A percentile compares a stretch with the other conserved stretches of the same genome.
Conservation (phyloP, 2,797 vertebrate species). For the Acanthurus tractus region DNA sequence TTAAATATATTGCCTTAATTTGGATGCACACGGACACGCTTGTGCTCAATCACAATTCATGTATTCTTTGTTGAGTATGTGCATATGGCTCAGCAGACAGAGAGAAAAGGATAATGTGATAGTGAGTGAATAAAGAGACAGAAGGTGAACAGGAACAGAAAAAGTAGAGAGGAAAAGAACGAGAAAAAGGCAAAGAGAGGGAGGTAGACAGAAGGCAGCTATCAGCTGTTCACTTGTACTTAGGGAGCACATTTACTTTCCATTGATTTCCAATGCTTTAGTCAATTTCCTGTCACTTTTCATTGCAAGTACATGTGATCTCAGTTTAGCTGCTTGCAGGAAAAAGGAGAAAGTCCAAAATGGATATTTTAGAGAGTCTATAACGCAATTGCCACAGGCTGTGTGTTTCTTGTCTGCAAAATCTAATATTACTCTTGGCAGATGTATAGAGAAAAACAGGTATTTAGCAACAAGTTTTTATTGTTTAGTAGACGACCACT, state of each 20-base stretch:
- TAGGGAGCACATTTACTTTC: slow-evolving; percentile 98
- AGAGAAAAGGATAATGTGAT: slow-evolving; percentile 55
- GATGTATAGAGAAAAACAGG: slow-evolving; percentile 36
- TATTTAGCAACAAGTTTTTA: slow-evolving; percentile 31
- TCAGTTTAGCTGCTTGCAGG: slow-evolving; percentile 94
- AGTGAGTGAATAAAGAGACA: slow-evolving; percentile 49
- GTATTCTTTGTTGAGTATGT: slow-evolving; percentile 41
- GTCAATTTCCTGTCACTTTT: slow-evolving; percentile 99
- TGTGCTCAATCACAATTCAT: slow-evolving; percentile 26
- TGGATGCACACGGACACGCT: neutral
- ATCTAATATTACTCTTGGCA: slow-evolving; percentile 44
- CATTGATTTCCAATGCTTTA: slow-evolving; percentile 99
- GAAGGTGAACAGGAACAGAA: slow-evolving; percentile 50
- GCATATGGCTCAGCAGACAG: slow-evolving; percentile 44
- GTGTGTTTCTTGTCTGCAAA: slow-evolving; percentile 46
- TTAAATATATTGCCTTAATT: slow-evolving; percentile 2
- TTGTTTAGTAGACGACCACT: slow-evolving; percentile 15
- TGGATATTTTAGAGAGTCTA: slow-evolving; percentile 71
- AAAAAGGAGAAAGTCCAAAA: slow-evolving; percentile 86
- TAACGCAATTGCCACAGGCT: slow-evolving; percentile 52
- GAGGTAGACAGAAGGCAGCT: slow-evolving; percentile 86
- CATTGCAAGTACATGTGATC: slow-evolving; percentile 96
- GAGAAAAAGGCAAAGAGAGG: slow-evolving; percentile 51
- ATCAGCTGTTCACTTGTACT: slow-evolving; percentile 99
- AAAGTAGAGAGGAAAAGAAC: slow-evolving; percentile 51